Percentiles rank a stretch among this genome's conserved stretches.
Conservation (phyloP, 2,888 invertebrate genomes). For the Acanthosepion esculentum region DNA sequence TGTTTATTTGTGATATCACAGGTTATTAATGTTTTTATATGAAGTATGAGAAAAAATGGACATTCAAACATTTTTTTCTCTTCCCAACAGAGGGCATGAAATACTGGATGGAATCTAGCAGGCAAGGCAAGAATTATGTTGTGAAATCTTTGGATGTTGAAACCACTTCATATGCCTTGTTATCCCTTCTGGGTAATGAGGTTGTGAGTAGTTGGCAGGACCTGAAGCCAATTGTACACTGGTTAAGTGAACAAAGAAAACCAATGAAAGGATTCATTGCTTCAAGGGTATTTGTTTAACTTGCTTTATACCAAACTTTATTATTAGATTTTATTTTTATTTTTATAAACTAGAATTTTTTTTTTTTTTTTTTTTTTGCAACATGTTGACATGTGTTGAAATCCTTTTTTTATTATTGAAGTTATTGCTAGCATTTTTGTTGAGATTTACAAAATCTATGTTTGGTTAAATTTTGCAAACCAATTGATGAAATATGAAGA, state of each 20-base stretch:
- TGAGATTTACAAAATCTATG: too few species aligned
- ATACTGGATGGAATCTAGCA: neutral
- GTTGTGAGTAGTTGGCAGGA: conserved; percentile 63
- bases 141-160: conserved; percentile 84
- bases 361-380: too few species aligned
- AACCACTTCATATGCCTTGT: conserved; percentile 88
- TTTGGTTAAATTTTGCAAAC: too few species aligned
- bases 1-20: neutral
- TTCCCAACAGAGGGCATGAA: neutral
- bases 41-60: neutral
- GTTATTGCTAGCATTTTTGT: too few species aligned
- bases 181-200: conserved; percentile 79
- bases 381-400: too few species aligned
- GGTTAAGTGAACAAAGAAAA: conserved; percentile 84
- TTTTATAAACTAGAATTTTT: too few species aligned
- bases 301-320: neutral
- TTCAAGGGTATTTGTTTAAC: conserved; percentile 58
- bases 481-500: too few species aligned
- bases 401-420: too few species aligned
- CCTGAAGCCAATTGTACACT: conserved; percentile 80
- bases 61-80: neutral
- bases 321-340: too few species aligned
- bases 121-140: neutral
- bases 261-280: conserved; percentile 73
- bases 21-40: neutral